phyloP scores from a whole-genome alignment of 1,140 invertebrate species.

The Solenopsis fugax region DNA sequence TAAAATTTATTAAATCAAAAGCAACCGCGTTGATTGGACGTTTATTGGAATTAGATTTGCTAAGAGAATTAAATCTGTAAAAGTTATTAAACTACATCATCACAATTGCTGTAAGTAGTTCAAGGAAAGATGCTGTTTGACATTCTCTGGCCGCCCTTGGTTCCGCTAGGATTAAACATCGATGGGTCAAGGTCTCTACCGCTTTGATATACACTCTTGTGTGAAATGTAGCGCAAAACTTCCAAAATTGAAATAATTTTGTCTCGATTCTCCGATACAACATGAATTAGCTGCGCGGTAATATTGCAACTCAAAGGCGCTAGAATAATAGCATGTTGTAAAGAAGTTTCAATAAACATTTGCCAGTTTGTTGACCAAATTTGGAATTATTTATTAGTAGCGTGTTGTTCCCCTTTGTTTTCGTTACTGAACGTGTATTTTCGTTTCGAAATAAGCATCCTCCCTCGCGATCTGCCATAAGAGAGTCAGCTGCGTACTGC shows the following conservation, averaged over 20 bases:
- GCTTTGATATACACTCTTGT: not conserved
- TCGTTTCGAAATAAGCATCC: not conserved
- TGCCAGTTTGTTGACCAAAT: too few relatives aligned
- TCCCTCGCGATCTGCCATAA: not conserved
- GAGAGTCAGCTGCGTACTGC: not conserved
- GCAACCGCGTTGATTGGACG: not conserved
- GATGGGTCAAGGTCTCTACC: conserved; percentile 32
- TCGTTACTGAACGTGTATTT: conserved; percentile 6
- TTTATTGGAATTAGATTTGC: not conserved
- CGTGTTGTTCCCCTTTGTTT: not conserved
- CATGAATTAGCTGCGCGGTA: not conserved
- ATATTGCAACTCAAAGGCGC: not conserved
- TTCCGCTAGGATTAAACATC: conserved; percentile 25
- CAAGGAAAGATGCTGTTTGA: conserved; percentile 27
- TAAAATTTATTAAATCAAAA: not conserved
- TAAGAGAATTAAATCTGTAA: not conserved
- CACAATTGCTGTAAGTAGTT: conserved; percentile 34
- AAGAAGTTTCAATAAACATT: too few relatives aligned
- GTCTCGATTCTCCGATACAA: not conserved
- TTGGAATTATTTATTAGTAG: too few relatives aligned
- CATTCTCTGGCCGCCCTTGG: conserved; percentile 23
- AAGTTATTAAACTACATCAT: not conserved
- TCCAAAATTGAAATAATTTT: conserved; percentile 1
- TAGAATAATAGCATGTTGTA: not conserved
- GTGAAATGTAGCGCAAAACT: conserved; percentile 24